Base-by-base conservation (phyloP, 53 echinoderm and acorn worm species). In the Holothuria scabra region DNA sequence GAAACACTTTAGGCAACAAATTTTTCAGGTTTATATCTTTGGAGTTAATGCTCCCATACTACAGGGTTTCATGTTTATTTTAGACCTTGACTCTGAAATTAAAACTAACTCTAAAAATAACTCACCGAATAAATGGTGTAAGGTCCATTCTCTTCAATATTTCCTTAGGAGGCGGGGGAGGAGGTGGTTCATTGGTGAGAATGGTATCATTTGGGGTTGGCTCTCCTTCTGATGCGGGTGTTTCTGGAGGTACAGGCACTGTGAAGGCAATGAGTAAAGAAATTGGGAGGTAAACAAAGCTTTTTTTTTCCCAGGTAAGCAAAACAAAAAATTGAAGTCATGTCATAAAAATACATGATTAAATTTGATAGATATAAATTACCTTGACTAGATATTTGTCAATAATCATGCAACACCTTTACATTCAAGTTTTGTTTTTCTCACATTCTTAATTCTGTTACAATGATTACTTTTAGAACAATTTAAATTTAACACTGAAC, bases 161-260 rank as follows among this genome's bases (percentile, higher is more conserved):
- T 74, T 97, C 99, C 75, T 99, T 95, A 0, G 91, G 86, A 19
- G 92, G 91, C 4, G 94, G 94, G 81, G 97, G 94, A 66, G 97
- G 97, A 38, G 99, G 99, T 72, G 99, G 99, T 64, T 94, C 91
- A 62, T 99, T 95, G 74, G 93, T 89, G 30, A 99, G 93, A 62
- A 93, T 61, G 33, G 89, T 83, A 28, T 99, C 99, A 56, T 66
- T 80, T 21, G 87, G 85, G 18, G 83, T 79, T 37, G 82, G 92
- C 29, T 95, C 99, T 14, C 85, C 19, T 32, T 97, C 94, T 4
- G 93, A 90, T 22, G 90, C 84, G 26, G 94, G 91, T 14, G 94
- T 87, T 64, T 92, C 86, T 20, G 90, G 88, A 16, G 89, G 89
- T 62, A 28, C 76, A 24, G 28, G 76, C 12, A 52, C 76, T 76